Percentiles rank a stretch among this genome's conserved stretches.
Evolutionary conservation across 2,113 vertebrate species (phyloP).

Genomic region (Platanista minor): DNA sequence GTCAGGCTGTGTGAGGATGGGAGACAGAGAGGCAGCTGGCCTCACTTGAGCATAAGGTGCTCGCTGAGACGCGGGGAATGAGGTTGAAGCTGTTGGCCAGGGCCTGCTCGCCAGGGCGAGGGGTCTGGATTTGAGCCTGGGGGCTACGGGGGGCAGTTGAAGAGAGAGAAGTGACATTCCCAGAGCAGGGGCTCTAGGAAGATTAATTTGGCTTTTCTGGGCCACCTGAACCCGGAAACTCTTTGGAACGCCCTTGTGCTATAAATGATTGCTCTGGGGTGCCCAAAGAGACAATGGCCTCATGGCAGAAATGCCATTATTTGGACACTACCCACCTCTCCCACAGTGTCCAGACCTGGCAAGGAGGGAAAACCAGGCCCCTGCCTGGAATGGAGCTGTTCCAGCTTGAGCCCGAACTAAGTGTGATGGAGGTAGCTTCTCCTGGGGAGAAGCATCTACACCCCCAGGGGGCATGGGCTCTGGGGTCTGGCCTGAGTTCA

Average conservation of each 20-base stretch:
- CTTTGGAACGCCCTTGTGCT: background rate
- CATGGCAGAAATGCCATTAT: background rate
- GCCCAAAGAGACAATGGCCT: background rate
- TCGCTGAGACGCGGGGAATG: background rate
- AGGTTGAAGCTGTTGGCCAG: background rate
- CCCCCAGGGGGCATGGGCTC: background rate
- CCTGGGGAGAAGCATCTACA: background rate
- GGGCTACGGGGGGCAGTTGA: background rate
- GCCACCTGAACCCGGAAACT: background rate
- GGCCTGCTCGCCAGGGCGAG: background rate
- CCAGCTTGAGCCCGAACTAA: background rate
- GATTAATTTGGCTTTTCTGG: background rate
- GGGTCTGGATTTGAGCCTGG: background rate
- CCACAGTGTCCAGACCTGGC: background rate
- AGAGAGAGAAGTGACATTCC: background rate
- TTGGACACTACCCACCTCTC: background rate
- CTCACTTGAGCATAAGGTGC: background rate
- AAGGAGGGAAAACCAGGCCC: background rate
- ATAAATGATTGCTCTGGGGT: background rate
- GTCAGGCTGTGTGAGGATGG: background rate
- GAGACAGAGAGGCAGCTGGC: background rate
- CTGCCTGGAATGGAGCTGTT: background rate
- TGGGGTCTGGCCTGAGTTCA: background rate
- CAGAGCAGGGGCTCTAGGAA: background rate
- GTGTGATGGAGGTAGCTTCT: background rate